phyloP scores from a whole-genome alignment of 2,888 invertebrate species.

The Ethmia dodecea region DNA sequence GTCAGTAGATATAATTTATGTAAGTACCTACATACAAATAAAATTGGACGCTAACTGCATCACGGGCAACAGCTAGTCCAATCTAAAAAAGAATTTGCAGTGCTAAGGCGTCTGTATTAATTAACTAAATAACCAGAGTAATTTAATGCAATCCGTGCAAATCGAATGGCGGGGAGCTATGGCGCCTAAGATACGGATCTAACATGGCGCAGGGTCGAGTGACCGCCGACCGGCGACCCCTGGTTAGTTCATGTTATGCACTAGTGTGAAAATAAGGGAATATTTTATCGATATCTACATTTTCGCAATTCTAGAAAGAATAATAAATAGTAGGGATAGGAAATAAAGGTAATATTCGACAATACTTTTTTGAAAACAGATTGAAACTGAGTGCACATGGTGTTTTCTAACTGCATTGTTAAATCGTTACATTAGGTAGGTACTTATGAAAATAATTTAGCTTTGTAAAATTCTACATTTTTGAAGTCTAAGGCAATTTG shows the following conservation, averaged over 20 bases:
- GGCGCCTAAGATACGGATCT: constrained; percentile 68
- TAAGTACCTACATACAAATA: too few species aligned
- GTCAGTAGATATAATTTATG: too few species aligned
- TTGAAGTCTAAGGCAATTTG: too few species aligned
- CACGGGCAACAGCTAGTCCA: constrained; percentile 15
- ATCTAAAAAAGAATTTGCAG: constrained; percentile 19
- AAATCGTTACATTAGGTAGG: too few species aligned
- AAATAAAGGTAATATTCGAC: too few species aligned
- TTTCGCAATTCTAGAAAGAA: neutral
- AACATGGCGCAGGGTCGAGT: constrained; percentile 42
- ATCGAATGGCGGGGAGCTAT: constrained; percentile 47
- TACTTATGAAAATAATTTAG: too few species aligned
- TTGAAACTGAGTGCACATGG: too few species aligned
- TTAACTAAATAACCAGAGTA: constrained; percentile 48
- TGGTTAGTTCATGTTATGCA: constrained; percentile 31
- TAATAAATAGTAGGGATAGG: neutral
- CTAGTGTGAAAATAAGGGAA: constrained; percentile 32
- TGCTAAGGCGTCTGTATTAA: constrained; percentile 29
- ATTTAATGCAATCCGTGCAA: constrained; percentile 56
- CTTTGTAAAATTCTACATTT: too few species aligned
- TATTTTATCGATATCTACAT: constrained; percentile 1
- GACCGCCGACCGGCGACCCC: constrained; percentile 57
- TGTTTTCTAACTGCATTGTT: too few species aligned
- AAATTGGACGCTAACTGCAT: too few species aligned
- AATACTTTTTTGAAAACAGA: too few species aligned